phyloP scores from a whole-genome alignment of 1,140 invertebrate genomes.

The Drosophila kohkoa region DNA sequence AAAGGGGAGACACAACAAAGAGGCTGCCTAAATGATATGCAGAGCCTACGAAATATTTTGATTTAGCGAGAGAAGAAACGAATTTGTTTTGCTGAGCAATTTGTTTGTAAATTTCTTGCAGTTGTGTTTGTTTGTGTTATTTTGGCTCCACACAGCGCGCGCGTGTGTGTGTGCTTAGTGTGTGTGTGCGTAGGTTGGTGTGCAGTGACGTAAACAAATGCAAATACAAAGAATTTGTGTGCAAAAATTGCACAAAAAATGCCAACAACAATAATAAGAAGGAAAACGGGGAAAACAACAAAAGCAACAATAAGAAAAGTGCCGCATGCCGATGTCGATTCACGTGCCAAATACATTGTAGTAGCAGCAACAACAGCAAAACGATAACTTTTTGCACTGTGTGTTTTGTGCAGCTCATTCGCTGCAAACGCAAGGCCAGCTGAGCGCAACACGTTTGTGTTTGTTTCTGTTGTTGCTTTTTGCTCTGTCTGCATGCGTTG shows the following conservation, averaged over 20 bases:
- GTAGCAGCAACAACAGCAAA: constrained; percentile 34
- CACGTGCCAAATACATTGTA: constrained; percentile 65
- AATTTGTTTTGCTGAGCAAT: constrained; percentile 33
- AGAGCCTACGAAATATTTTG: constrained; percentile 25
- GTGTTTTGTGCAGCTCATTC: constrained; percentile 71
- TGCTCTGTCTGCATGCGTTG: constrained; percentile 41
- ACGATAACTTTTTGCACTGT: constrained; percentile 48
- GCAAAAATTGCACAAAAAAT: constrained; percentile 48
- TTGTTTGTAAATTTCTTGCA: constrained; percentile 33
- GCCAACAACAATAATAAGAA: constrained; percentile 11
- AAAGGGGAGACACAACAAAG: constrained; percentile 46
- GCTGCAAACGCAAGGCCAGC: constrained; percentile 60
- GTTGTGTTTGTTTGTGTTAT: constrained; percentile 51
- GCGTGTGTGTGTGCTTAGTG: constrained; percentile 19
- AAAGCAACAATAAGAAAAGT: constrained; percentile 38
- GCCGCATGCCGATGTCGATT: constrained; percentile 45
- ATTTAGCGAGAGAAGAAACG: constrained; percentile 30
- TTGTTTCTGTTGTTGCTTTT: constrained; percentile 22
- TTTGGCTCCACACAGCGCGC: constrained; percentile 45
- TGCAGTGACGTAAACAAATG: constrained; percentile 75
- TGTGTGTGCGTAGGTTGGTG: constrained; percentile 5
- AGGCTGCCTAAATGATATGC: constrained; percentile 32
- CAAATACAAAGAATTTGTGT: constrained; percentile 50
- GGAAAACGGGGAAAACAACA: constrained; percentile 28
- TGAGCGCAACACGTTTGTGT: constrained; percentile 80